These are phyloP conservation scores for Phycodurus eques DNA, from an alignment of 2,113 vertebrate genomes.

Conservation along the genomic window DNA sequence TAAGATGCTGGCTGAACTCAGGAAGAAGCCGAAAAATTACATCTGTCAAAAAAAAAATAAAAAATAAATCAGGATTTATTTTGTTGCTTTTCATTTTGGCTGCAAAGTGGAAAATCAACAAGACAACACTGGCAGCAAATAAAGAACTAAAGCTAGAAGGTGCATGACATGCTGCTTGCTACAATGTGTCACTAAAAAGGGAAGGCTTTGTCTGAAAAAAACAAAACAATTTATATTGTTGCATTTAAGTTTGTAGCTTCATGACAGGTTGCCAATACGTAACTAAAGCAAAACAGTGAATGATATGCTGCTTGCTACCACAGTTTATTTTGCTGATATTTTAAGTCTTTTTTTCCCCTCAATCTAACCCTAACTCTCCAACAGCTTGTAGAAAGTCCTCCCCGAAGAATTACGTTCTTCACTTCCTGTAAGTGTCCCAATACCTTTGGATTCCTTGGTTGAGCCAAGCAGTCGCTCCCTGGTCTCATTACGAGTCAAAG, in stretches of 20 bases:
- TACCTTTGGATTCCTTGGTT: conserved; percentile 2
- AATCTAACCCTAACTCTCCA: neutral
- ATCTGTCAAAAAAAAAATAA: too few species aligned
- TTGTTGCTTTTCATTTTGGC: too few species aligned
- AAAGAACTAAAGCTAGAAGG: too few species aligned
- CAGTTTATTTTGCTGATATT: neutral
- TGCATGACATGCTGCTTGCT: neutral
- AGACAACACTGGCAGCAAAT: too few species aligned
- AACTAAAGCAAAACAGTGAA: neutral
- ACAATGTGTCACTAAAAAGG: neutral
- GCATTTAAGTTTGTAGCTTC: too few species aligned
- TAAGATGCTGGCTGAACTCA: too few species aligned
- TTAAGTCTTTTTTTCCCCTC: neutral
- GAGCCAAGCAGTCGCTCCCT: conserved; percentile 48
- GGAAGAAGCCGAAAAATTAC: too few species aligned
- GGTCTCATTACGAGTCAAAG: conserved; percentile 63
- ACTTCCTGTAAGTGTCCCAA: conserved; percentile 6
- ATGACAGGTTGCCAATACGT: too few species aligned
- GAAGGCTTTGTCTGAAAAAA: neutral
- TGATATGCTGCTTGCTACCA: neutral
- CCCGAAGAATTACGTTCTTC: neutral
- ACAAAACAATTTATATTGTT: neutral
- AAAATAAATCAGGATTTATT: too few species aligned
- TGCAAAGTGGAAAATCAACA: too few species aligned
- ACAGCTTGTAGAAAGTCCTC: neutral